Evolutionary conservation across 2,113 vertebrate species (phyloP).

Genomic region (Montifringilla adamsi): DNA sequence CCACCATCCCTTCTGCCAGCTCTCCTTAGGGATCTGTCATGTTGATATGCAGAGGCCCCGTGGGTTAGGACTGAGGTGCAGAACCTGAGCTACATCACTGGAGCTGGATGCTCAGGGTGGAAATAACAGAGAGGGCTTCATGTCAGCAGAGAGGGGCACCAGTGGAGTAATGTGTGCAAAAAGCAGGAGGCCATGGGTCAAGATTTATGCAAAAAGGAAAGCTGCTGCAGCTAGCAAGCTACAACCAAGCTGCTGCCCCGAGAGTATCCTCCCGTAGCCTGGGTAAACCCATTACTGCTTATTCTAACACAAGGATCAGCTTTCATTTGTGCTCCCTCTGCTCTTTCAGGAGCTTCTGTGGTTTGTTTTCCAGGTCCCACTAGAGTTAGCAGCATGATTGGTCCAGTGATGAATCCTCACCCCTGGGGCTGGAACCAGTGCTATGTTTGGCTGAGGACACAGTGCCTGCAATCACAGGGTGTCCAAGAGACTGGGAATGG

Average conservation of each 20-base stretch:
- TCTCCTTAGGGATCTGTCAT: not conserved
- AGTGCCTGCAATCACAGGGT: not conserved
- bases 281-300: not conserved
- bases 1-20: not conserved
- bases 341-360: not conserved
- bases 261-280: not conserved
- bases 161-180: not conserved
- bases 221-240: not conserved
- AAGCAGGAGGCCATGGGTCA: not conserved
- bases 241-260: not conserved
- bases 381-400: not conserved
- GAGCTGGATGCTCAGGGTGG: not conserved
- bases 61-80: conserved; percentile 1
- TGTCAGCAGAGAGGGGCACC: not conserved
- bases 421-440: not conserved
- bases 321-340: not conserved
- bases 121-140: not conserved
- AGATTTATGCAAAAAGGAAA: not conserved
- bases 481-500: not conserved
- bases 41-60: not conserved
- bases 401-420: not conserved
- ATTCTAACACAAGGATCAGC: not conserved
- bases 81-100: not conserved
- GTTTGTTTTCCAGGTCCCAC: not conserved
- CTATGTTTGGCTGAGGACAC: not conserved